Percentiles rank a stretch among this genome's conserved stretches.
Conservation (phyloP, 2,113 vertebrate species). For the Carlito syrichta region DNA sequence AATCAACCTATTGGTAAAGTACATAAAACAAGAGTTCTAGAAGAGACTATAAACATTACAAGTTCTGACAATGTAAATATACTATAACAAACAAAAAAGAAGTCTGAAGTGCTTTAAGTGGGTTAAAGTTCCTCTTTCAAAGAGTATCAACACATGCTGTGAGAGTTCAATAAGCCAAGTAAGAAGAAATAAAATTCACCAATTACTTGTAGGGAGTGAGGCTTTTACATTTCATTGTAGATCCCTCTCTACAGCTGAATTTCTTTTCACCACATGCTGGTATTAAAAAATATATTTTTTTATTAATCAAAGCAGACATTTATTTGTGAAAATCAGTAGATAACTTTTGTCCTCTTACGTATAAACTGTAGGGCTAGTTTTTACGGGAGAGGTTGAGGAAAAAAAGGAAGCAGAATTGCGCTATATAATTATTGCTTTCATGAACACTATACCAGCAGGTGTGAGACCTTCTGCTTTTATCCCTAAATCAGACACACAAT, state of each 20-base stretch:
- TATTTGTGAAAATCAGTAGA: neutral
- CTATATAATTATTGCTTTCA: neutral
- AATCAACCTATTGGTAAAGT: neutral
- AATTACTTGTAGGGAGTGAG: too few relatives aligned
- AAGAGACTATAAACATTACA: too few relatives aligned
- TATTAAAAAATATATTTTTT: neutral
- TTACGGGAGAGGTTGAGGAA: neutral
- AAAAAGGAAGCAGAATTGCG: too few relatives aligned
- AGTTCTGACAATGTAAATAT: too few relatives aligned
- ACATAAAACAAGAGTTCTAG: neutral
- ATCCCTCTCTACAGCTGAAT: too few relatives aligned
- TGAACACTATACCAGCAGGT: fast-evolving
- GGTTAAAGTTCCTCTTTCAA: neutral
- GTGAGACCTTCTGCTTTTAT: too few relatives aligned
- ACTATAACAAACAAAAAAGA: neutral
- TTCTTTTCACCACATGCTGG: neutral
- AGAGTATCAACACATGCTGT: neutral
- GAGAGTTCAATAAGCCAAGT: neutral
- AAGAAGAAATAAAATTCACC: neutral
- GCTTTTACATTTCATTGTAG: too few relatives aligned
- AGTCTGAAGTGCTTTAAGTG: neutral
- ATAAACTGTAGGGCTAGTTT: neutral
- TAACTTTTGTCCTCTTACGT: neutral
- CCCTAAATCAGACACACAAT: neutral
- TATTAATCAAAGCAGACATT: neutral